Percentiles rank a stretch among this genome's conserved stretches.
These are phyloP conservation scores for Petrophora chlorosata DNA, from an alignment of 2,888 invertebrate genomes.

Conservation along the genomic window DNA sequence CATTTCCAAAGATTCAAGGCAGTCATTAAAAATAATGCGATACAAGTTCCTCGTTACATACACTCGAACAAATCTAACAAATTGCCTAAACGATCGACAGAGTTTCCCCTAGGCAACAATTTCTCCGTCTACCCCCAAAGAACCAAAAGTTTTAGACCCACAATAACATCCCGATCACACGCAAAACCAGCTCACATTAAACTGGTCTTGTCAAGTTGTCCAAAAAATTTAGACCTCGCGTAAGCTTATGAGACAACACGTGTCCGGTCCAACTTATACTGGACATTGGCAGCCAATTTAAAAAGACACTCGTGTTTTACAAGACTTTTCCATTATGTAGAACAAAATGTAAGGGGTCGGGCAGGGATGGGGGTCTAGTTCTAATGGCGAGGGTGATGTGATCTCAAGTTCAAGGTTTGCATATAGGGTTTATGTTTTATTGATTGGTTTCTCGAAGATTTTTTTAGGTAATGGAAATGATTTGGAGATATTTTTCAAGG, in stretches of 20 bases:
- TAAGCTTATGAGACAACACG: background rate
- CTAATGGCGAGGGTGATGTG: constrained; percentile 23
- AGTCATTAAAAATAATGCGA: constrained; percentile 6
- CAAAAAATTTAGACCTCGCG: background rate
- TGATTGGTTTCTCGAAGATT: constrained; percentile 12
- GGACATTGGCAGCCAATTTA: constrained; percentile 12
- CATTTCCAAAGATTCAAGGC: no score
- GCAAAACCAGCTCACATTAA: constrained; percentile 3
- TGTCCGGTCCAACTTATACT: background rate
- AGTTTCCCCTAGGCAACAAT: constrained; percentile 12
- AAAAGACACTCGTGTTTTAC: constrained; percentile 23
- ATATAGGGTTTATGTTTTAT: constrained; percentile 10
- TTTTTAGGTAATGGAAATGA: background rate
- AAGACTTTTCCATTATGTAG: constrained; percentile 23
- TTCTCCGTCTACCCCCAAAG: constrained; percentile 2
- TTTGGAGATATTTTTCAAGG: no score
- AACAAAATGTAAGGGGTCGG: constrained; percentile 13
- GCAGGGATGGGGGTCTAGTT: constrained; percentile 12
- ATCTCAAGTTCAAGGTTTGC: constrained; percentile 27
- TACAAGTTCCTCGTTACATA: constrained; percentile 2
- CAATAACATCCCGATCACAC: background rate
- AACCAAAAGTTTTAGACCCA: constrained; percentile 1
- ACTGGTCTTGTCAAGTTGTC: background rate
- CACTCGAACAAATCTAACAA: constrained; percentile 20
- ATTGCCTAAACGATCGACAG: constrained; percentile 17